Evolutionary conservation across 2,797 vertebrate species (phyloP).

Genomic region (Smutsia temminckii): DNA sequence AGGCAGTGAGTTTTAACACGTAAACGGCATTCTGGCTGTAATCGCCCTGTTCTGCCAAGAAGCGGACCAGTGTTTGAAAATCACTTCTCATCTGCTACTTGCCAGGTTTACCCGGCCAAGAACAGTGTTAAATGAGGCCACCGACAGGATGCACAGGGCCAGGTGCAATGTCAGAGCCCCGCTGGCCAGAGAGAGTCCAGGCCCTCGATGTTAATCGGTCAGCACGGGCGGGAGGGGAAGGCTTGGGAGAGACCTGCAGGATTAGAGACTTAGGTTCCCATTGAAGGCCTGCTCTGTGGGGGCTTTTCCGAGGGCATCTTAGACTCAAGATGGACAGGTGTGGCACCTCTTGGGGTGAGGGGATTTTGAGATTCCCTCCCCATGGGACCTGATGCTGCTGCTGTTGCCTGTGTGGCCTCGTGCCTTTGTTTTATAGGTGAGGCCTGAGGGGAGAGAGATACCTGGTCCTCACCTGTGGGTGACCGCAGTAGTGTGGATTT

Average conservation of each 20-base stretch:
- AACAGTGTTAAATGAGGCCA: not conserved
- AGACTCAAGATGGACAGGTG: not conserved
- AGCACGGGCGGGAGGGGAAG: not conserved
- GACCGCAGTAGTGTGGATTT: too few species aligned
- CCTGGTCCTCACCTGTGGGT: too few species aligned
- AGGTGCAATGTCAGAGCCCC: conserved; percentile 55
- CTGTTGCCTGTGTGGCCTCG: not conserved
- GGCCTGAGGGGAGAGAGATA: rapidly evolving
- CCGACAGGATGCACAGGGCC: conserved; percentile 16
- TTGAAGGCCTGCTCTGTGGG: not conserved
- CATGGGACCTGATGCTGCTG: not conserved
- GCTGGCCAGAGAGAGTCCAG: conserved; percentile 53
- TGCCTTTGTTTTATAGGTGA: not conserved
- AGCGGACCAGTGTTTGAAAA: conserved; percentile 61
- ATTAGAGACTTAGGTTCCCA: not conserved
- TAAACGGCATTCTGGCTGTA: conserved; percentile 55
- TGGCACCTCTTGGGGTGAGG: not conserved
- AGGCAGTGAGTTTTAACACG: not conserved
- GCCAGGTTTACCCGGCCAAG: not conserved
- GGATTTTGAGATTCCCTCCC: not conserved
- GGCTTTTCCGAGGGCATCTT: not conserved
- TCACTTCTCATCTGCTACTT: conserved; percentile 59
- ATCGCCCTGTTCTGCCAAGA: not conserved
- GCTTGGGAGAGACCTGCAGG: not conserved
- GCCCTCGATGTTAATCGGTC: not conserved